phyloP scores from a whole-genome alignment of 1,140 invertebrate genomes.

The Oreohelix idahoensis region DNA sequence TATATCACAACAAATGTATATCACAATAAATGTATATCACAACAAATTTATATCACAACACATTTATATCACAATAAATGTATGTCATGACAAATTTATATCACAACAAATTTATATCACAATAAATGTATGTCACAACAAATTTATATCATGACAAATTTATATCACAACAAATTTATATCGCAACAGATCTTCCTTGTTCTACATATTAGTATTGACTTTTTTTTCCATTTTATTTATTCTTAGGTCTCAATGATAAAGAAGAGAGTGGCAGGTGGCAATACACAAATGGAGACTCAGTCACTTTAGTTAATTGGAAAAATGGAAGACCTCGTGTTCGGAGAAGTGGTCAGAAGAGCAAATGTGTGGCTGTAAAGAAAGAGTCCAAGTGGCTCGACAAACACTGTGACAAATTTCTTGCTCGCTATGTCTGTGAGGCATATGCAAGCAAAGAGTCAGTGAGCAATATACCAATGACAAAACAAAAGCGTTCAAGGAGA shows the following conservation, averaged over 20 bases:
- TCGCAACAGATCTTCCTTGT: no score
- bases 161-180: no score
- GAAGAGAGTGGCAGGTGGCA: conserved; percentile 54
- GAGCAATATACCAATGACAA: neutral
- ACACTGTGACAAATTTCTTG: conserved; percentile 59
- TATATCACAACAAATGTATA: no score
- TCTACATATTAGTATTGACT: no score
- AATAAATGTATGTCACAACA: no score
- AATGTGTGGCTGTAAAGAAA: conserved; percentile 64
- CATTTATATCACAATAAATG: no score
- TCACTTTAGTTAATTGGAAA: conserved; percentile 59
- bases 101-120: no score
- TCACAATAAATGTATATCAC: no score
- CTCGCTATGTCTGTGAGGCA: conserved; percentile 63
- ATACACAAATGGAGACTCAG: conserved; percentile 57
- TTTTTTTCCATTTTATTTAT: no score
- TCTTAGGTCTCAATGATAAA: conserved; percentile 67
- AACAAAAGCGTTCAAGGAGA: conserved; percentile 29
- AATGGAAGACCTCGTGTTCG: conserved; percentile 53
- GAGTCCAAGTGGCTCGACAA: conserved; percentile 64
- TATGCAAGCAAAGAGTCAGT: neutral
- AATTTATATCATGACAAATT: no score
- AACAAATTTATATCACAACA: no score
- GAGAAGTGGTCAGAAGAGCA: conserved; percentile 56
- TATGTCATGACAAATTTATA: no score